Evolutionary conservation across 2,113 vertebrate genomes (phyloP).

Genomic region (Bubalus kerabau): DNA sequence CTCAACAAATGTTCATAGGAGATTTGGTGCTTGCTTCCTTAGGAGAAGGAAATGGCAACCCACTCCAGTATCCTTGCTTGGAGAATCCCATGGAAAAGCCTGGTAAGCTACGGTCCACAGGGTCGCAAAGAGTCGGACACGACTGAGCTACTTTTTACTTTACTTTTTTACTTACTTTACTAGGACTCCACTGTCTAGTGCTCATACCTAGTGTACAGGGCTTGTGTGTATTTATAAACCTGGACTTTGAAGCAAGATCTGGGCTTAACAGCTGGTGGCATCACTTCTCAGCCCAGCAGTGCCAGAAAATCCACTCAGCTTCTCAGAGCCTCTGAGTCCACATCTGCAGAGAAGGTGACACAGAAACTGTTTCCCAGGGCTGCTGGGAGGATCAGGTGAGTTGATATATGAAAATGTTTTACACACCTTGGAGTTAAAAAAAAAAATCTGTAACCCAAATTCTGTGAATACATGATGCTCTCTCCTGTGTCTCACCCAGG

Average conservation of each 20-base stretch:
- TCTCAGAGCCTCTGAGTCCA: neutral
- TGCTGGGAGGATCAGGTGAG: neutral
- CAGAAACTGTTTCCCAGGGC: neutral
- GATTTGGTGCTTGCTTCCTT: neutral
- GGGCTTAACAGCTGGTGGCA: neutral
- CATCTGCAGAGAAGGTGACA: neutral
- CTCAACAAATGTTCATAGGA: neutral
- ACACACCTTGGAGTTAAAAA: neutral
- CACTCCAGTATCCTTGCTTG: no score
- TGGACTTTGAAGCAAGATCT: neutral
- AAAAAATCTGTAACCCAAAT: neutral
- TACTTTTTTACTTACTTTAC: no score
- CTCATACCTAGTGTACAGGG: neutral
- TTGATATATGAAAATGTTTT: neutral
- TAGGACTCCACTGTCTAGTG: neutral
- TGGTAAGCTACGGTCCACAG: no score
- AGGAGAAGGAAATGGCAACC: no score
- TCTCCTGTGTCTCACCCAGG: neutral
- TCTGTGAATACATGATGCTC: neutral
- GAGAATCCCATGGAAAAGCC: no score
- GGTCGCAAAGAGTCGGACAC: no score
- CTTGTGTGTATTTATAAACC: neutral
- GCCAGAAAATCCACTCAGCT: neutral
- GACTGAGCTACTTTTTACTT: no score
- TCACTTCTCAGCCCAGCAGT: neutral